Evolutionary conservation across 2,888 invertebrate species (phyloP).

Genomic region (Agriotes lineatus): DNA sequence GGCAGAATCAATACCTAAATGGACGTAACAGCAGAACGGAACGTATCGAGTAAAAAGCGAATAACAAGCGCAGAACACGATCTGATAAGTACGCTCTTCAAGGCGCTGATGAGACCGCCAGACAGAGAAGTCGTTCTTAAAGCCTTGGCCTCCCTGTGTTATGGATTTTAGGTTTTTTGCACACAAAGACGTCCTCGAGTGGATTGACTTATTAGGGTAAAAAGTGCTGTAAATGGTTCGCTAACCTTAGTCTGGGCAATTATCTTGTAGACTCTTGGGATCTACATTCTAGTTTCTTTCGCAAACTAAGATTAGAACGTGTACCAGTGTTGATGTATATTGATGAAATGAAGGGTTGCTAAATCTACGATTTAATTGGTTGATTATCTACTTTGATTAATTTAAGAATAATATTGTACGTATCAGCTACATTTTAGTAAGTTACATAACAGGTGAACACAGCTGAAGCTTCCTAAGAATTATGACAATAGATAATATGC

Average conservation of each 20-base stretch:
- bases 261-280: no score
- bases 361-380: no score
- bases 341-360: no score
- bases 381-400: no score
- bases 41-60: constrained; percentile 49
- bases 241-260: background rate
- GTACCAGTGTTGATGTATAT: no score
- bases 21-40: constrained; percentile 49
- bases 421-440: no score
- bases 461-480: no score
- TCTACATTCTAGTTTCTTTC: background rate
- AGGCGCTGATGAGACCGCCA: constrained; percentile 52
- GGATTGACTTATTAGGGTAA: constrained; percentile 9
- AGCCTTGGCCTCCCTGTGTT: constrained; percentile 18
- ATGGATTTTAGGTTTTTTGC: constrained; percentile 28
- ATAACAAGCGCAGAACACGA: constrained; percentile 56
- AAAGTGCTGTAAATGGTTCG: background rate
- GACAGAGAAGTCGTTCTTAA: constrained; percentile 41
- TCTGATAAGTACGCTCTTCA: constrained; percentile 57
- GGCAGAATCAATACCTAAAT: constrained; percentile 52
- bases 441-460: no score
- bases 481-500: no score
- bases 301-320: background rate
- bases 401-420: no score
- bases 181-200: constrained; percentile 9